Base-by-base conservation (phyloP, 1,140 invertebrate genomes). In the Drosophila burlai region DNA sequence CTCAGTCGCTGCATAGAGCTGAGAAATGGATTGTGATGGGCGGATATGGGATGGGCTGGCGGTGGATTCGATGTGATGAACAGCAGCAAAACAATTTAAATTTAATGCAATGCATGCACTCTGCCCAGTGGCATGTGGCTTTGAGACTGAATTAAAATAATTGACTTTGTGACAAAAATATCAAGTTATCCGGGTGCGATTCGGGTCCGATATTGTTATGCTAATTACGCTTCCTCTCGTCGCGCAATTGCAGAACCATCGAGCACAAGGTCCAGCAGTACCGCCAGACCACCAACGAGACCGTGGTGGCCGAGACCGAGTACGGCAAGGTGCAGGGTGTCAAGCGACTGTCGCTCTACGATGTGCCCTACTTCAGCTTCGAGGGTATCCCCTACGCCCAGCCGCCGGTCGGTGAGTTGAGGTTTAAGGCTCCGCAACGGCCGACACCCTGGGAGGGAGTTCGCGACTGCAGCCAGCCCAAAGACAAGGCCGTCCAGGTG, bases 301-400 rank as follows among this genome's bases (percentile, higher is more conserved):
- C 80, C 8, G 66, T 78, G 34, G 81, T 91, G n/a, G 71, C 80
- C 50, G 83, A 92, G 21, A 91, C 91, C 4, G 83, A 85, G 64
- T 92, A 89, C 46, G 91, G 91, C 11, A 81, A 91, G 55, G 79
- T 93, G 21, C 66, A 81, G 62, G 93, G 93, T 16, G 60, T 82
- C 1, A 91, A 92, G 76, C 73, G 83, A 4, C 16, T 90, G 34
- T 90, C 83, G 13, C 43, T 80, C 21, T 90, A 91, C 54, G 92
- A 93, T 47, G 73, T 71, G 26, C 73, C 83, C 24, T 94, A 93
- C 67, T 92, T 90, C 26, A 91, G 90, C 34, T 95, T 95, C 75
- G 90, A 94, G 54, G 94, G 94, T n/a, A 94, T 95, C 62, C 95
- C 95, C 3, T 95, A 94, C 77, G 95, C 94, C 13, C 93, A 94